A percentile compares a stretch with the other conserved stretches of the same genome.
phyloP scores from a whole-genome alignment of 2,888 invertebrate genomes.

The Sussaba pulchella region DNA sequence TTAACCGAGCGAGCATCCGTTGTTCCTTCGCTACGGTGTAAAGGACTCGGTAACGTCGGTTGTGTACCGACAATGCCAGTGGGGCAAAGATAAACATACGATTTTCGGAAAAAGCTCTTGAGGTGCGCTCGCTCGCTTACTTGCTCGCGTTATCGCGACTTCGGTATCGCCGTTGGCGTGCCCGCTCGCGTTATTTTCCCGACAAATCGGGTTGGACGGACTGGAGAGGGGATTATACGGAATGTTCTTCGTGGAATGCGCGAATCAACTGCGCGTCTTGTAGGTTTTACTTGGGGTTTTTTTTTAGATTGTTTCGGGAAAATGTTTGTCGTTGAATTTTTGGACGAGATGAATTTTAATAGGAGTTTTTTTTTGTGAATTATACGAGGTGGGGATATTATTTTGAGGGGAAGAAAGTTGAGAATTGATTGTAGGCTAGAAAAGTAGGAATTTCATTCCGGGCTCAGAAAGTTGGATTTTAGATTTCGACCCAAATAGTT shows the following conservation, averaged over 20 bases:
- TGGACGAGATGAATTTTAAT: no score
- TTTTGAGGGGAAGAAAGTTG: no score
- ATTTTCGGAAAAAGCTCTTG: conserved; percentile 63
- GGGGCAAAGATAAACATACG: conserved; percentile 66
- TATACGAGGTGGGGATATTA: no score
- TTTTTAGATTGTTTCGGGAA: no score
- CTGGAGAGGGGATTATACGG: conserved; percentile 42
- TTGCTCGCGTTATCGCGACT: conserved; percentile 45
- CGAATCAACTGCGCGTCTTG: neutral
- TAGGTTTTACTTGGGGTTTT: no score
- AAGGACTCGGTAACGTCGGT: neutral
- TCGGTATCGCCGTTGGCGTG: conserved; percentile 49
- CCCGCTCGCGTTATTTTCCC: conserved; percentile 31
- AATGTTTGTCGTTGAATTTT: no score
- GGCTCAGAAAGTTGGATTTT: no score
- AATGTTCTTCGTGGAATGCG: neutral
- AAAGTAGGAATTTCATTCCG: no score
- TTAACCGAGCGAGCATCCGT: conserved; percentile 61
- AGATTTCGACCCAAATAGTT: no score
- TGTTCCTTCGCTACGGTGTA: conserved; percentile 16
- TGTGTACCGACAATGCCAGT: conserved; percentile 28
- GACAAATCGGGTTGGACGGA: conserved; percentile 44
- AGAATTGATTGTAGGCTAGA: no score
- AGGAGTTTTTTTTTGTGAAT: no score
- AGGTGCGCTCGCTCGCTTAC: conserved; percentile 43